Evolutionary conservation across 2,113 vertebrate species (phyloP).

Genomic region (Oplegnathus fasciatus): DNA sequence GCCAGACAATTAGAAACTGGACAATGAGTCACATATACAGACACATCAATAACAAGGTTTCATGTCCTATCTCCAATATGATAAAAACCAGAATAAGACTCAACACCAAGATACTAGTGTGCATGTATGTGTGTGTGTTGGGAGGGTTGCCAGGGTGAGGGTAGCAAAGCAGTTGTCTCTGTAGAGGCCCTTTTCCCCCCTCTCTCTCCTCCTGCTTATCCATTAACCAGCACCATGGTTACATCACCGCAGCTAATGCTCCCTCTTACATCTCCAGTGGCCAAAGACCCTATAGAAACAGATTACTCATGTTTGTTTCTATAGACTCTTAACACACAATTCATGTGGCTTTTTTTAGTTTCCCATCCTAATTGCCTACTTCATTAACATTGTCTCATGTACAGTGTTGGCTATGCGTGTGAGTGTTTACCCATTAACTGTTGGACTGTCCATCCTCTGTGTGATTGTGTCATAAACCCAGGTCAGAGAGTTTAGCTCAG

Average conservation of each 20-base stretch:
- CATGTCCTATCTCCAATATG: background rate
- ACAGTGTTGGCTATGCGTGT: background rate
- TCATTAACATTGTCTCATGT: background rate
- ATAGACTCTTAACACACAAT: background rate
- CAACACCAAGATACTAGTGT: background rate
- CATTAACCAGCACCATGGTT: constrained; percentile 64
- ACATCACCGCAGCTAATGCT: constrained; percentile 46
- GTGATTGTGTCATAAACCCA: constrained; percentile 19
- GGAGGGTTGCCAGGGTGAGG: constrained; percentile 55
- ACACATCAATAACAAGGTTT: background rate
- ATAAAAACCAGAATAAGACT: background rate
- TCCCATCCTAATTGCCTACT: background rate
- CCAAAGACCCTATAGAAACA: constrained; percentile 27
- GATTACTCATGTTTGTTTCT: constrained; percentile 27
- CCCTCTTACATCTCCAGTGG: constrained; percentile 28
- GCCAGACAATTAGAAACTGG: background rate
- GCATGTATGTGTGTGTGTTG: constrained; percentile 1
- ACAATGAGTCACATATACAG: background rate
- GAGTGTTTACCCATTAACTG: constrained; percentile 13
- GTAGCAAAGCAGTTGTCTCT: constrained; percentile 37
- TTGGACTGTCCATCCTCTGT: background rate
- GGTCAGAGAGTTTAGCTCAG: constrained; percentile 32
- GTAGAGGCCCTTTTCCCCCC: constrained; percentile 19
- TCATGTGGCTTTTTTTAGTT: background rate
- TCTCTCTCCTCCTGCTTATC: constrained; percentile 37